A percentile compares a stretch with the other conserved stretches of the same genome.
Evolutionary conservation across 92 coral and sea anemone species (phyloP).

Genomic region (Metridium senile): DNA sequence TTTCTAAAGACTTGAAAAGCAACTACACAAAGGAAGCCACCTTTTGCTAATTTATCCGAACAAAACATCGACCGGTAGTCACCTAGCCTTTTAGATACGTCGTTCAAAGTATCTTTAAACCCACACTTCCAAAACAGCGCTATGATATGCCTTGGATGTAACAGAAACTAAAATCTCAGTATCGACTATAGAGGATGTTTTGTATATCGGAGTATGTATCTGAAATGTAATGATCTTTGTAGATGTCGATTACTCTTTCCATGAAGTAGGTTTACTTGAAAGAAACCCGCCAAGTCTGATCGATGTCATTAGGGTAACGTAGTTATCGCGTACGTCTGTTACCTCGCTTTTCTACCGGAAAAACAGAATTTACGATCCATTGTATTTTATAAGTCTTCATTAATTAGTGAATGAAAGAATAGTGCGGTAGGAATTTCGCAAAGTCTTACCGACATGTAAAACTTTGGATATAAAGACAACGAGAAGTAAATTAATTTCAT

Average conservation of each 20-base stretch:
- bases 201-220: constrained; percentile 30
- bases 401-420: constrained; percentile 28
- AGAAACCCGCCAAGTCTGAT: constrained; percentile 34
- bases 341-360: constrained; percentile 40
- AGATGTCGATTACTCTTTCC: constrained; percentile 24
- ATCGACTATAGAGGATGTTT: constrained; percentile 24
- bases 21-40: constrained; percentile 41
- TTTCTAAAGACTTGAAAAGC: constrained; percentile 35
- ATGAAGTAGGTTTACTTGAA: constrained; percentile 22
- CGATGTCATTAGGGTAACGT: constrained; percentile 33
- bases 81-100: neutral
- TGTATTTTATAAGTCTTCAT: constrained; percentile 39
- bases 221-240: constrained; percentile 27
- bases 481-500: constrained; percentile 6
- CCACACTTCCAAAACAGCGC: constrained; percentile 19
- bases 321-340: constrained; percentile 34
- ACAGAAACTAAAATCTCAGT: constrained; percentile 25
- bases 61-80: constrained; percentile 25
- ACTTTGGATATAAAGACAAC: neutral
- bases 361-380: constrained; percentile 27
- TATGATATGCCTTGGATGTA: constrained; percentile 5
- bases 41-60: constrained; percentile 35
- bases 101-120: neutral
- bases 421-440: constrained; percentile 23
- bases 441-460: constrained; percentile 5